These are phyloP conservation scores for Synergus umbraculus DNA, from an alignment of 2,888 invertebrate species.

Conservation along the genomic window DNA sequence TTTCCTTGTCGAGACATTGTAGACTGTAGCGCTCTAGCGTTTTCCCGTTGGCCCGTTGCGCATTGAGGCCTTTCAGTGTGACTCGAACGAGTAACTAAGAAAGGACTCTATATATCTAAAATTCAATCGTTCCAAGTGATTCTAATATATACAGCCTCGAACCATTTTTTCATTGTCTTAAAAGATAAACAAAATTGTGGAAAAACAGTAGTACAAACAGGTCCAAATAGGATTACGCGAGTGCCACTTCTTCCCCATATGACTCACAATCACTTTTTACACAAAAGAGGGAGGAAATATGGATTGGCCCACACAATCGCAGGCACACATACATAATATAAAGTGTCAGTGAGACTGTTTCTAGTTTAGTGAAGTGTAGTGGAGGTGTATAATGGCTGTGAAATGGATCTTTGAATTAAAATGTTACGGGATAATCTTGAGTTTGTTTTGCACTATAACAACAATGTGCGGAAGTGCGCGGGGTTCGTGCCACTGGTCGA, in stretches of 20 bases:
- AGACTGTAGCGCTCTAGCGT: constrained; percentile 16
- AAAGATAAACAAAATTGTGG: not conserved
- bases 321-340: constrained; percentile 6
- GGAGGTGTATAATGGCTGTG: constrained; percentile 49
- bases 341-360: constrained; percentile 33
- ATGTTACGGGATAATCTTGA: constrained; percentile 46
- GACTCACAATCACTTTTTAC: constrained; percentile 12
- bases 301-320: constrained; percentile 21
- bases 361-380: not conserved
- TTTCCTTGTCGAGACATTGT: not conserved
- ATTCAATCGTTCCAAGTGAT: not conserved
- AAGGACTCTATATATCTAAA: not conserved
- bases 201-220: not conserved
- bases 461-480: constrained; percentile 75
- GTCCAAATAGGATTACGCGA: not conserved
- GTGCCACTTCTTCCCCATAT: constrained; percentile 2
- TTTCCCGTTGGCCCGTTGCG: constrained; percentile 13
- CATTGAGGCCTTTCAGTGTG: not conserved
- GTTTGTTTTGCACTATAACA: constrained; percentile 52
- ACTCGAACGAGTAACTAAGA: constrained; percentile 21
- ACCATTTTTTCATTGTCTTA: not conserved
- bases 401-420: constrained; percentile 52
- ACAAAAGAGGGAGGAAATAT: constrained; percentile 32
- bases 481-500: constrained; percentile 78
- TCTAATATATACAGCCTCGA: not conserved